Conservation (phyloP, 2,888 invertebrate species). For the Papilio demoleus region DNA sequence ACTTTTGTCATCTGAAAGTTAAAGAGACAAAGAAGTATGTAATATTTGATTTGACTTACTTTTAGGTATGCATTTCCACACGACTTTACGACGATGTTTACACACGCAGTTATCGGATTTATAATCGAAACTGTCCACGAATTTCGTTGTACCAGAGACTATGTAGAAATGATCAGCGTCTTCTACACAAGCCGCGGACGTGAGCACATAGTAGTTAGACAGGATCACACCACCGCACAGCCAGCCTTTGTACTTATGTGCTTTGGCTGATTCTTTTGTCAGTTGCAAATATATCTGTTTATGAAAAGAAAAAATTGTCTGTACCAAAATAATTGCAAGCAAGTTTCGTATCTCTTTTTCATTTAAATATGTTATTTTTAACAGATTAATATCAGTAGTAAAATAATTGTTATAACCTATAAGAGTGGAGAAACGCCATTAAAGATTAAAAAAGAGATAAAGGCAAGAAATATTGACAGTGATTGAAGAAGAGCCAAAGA, state of each 20-base stretch:
- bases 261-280: slow-evolving; percentile 76
- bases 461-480: no score
- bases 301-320: background rate
- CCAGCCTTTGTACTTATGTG: slow-evolving; percentile 77
- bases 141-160: slow-evolving; percentile 73
- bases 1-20: no score
- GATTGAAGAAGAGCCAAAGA: no score
- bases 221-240: slow-evolving; percentile 77
- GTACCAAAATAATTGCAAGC: background rate
- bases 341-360: background rate
- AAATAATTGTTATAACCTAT: no score
- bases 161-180: slow-evolving; percentile 77
- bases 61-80: slow-evolving; percentile 79
- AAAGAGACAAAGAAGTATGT: no score
- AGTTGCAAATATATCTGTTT: slow-evolving; percentile 73
- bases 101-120: slow-evolving; percentile 71
- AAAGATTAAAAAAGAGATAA: no score
- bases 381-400: no score
- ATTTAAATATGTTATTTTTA: no score
- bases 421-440: no score
- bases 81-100: slow-evolving; percentile 69
- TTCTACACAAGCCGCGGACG: slow-evolving; percentile 78
- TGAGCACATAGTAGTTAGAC: slow-evolving; percentile 67
- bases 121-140: slow-evolving; percentile 73
- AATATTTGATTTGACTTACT: slow-evolving; percentile 73